Conservation (phyloP, 2,888 invertebrate species). For the Habrosyne pyritoides region DNA sequence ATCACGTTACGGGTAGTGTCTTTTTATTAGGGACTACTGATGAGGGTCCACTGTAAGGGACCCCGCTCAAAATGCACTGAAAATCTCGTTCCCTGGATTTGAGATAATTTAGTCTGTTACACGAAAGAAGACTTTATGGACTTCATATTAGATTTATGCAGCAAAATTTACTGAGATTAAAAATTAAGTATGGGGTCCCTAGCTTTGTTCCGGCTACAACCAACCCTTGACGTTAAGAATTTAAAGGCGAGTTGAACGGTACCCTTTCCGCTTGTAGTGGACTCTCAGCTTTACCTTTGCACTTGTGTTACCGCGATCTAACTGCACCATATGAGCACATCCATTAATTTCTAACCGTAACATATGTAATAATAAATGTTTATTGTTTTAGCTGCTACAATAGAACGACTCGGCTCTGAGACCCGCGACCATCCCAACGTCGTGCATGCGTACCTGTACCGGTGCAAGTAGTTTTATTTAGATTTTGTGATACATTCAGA, state of each 20-base stretch:
- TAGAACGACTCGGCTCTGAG: slow-evolving; percentile 90
- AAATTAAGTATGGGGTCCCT: too few relatives aligned
- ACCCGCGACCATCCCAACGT: slow-evolving; percentile 60
- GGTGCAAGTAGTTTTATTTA: slow-evolving; percentile 49
- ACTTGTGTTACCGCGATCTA: slow-evolving; percentile 6
- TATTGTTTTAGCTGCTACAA: slow-evolving; percentile 90
- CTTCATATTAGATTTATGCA: too few relatives aligned
- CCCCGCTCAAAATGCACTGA: too few relatives aligned
- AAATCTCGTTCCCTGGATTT: background rate
- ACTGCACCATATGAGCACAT: slow-evolving; percentile 13
- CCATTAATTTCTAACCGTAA: slow-evolving; percentile 14
- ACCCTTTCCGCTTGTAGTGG: too few relatives aligned
- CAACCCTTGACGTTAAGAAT: too few relatives aligned
- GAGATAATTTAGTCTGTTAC: too few relatives aligned
- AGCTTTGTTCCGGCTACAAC: background rate
- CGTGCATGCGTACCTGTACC: slow-evolving; percentile 66
- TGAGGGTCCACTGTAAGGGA: background rate
- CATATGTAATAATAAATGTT: slow-evolving; percentile 51
- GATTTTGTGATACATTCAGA: slow-evolving; percentile 48
- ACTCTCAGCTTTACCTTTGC: slow-evolving; percentile 1
- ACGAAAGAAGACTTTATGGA: too few relatives aligned
- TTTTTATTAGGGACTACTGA: background rate
- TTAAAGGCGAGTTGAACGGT: too few relatives aligned
- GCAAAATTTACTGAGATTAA: too few relatives aligned
- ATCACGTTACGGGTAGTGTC: background rate